Percentiles rank a stretch among this genome's conserved stretches.
phyloP scores from a whole-genome alignment of 2,888 invertebrate genomes.

The Parelbella ahira region DNA sequence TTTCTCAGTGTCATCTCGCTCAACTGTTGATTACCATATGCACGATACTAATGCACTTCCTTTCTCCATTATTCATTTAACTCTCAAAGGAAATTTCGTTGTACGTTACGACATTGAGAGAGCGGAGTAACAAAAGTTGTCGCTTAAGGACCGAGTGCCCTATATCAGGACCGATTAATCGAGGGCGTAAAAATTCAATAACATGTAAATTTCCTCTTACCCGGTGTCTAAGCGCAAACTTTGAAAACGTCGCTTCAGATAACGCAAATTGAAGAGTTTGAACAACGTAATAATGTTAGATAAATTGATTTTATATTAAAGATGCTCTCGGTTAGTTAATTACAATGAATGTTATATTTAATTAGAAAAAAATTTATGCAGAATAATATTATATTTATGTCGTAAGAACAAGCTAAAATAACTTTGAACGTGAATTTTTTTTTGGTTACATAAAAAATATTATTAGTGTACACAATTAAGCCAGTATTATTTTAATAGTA shows the following conservation, averaged over 20 bases:
- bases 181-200: slow-evolving; percentile 77
- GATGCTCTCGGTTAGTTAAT: too few relatives aligned
- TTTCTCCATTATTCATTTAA: slow-evolving; percentile 35
- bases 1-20: too few relatives aligned
- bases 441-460: too few relatives aligned
- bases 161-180: slow-evolving; percentile 52
- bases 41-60: slow-evolving; percentile 5
- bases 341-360: too few relatives aligned
- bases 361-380: too few relatives aligned
- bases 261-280: slow-evolving; percentile 56
- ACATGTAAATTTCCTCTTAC: slow-evolving; percentile 70
- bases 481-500: too few relatives aligned
- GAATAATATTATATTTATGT: too few relatives aligned
- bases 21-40: slow-evolving; percentile 2
- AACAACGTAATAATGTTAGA: slow-evolving; percentile 20
- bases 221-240: slow-evolving; percentile 61
- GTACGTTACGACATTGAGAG: slow-evolving; percentile 5
- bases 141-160: slow-evolving; percentile 30
- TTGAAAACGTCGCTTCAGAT: slow-evolving; percentile 64
- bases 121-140: slow-evolving; percentile 12
- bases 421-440: too few relatives aligned
- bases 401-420: too few relatives aligned
- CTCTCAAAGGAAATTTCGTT: slow-evolving; percentile 12
- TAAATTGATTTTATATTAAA: too few relatives aligned
- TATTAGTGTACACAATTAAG: too few relatives aligned